These are phyloP conservation scores for Chamaea fasciata DNA, from an alignment of 2,113 vertebrate genomes.

Conservation along the genomic window DNA sequence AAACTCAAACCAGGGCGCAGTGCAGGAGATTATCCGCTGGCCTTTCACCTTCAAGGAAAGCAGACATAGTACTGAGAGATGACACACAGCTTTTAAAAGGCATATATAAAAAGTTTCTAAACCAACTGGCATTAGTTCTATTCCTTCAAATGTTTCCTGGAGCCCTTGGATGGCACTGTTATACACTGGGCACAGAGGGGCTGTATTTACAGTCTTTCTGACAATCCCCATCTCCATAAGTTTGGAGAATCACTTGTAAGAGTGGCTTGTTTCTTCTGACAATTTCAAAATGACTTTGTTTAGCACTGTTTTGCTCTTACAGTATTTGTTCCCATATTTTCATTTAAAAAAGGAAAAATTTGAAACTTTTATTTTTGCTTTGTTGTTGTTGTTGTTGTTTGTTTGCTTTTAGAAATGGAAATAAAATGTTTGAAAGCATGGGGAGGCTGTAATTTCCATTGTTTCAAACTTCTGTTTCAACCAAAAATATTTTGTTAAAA, in stretches of 20 bases:
- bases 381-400: background rate
- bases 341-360: background rate
- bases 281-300: background rate
- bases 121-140: background rate
- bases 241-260: background rate
- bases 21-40: constrained; percentile 26
- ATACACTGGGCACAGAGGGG: background rate
- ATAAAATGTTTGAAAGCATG: background rate
- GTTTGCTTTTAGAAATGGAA: background rate
- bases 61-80: background rate
- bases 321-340: background rate
- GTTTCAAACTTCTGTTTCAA: background rate
- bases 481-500: background rate
- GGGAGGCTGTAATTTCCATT: background rate
- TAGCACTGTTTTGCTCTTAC: background rate
- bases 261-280: background rate
- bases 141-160: background rate
- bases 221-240: background rate
- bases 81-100: background rate
- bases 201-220: background rate
- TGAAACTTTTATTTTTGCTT: background rate
- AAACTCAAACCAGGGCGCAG: constrained; percentile 17
- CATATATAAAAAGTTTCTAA: background rate
- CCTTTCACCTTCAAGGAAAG: constrained; percentile 14
- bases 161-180: background rate